Conservation (phyloP, 1,140 invertebrate species). For the Drosophila ironensis region DNA sequence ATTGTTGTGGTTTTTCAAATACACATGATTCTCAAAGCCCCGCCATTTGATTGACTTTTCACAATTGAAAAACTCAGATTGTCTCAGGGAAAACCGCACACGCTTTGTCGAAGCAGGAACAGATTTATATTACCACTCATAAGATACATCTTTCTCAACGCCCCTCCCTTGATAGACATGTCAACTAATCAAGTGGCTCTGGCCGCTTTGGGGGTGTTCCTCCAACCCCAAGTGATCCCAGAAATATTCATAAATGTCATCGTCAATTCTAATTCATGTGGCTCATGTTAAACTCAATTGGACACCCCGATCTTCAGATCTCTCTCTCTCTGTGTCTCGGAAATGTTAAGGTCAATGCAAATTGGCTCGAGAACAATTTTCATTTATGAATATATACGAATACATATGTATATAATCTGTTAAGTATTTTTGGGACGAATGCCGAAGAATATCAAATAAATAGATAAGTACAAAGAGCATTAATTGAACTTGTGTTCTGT, state of each 20-base stretch:
- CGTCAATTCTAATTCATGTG: slow-evolving; percentile 61
- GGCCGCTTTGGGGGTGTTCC: slow-evolving; percentile 4
- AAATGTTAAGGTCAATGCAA: slow-evolving; percentile 69
- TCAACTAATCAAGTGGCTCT: slow-evolving; percentile 37
- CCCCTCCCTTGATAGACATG: slow-evolving; percentile 27
- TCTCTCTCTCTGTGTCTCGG: too few species aligned
- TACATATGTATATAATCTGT: slow-evolving; percentile 3
- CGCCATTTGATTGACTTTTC: slow-evolving; percentile 56
- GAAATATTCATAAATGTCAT: slow-evolving; percentile 74
- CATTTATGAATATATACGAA: slow-evolving; percentile 6
- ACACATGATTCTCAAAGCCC: slow-evolving; percentile 15
- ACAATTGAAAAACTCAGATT: slow-evolving; percentile 39
- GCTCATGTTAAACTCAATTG: slow-evolving; percentile 54
- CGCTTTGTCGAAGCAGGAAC: slow-evolving; percentile 40
- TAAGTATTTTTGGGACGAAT: slow-evolving; percentile 29
- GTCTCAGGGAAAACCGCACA: slow-evolving; percentile 39
- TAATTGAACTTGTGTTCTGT: slow-evolving; percentile 35
- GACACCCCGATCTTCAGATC: slow-evolving; percentile 40
- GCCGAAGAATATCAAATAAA: slow-evolving; percentile 32
- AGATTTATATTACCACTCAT: slow-evolving; percentile 42
- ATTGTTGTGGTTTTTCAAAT: slow-evolving; percentile 49
- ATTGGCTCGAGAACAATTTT: slow-evolving; percentile 53
- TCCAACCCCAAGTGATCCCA: slow-evolving; percentile 31
- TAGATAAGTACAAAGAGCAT: neutral
- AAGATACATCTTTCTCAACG: slow-evolving; percentile 14